Conservation (phyloP, 2,888 invertebrate genomes). For the Hypomecis punctinalis region DNA sequence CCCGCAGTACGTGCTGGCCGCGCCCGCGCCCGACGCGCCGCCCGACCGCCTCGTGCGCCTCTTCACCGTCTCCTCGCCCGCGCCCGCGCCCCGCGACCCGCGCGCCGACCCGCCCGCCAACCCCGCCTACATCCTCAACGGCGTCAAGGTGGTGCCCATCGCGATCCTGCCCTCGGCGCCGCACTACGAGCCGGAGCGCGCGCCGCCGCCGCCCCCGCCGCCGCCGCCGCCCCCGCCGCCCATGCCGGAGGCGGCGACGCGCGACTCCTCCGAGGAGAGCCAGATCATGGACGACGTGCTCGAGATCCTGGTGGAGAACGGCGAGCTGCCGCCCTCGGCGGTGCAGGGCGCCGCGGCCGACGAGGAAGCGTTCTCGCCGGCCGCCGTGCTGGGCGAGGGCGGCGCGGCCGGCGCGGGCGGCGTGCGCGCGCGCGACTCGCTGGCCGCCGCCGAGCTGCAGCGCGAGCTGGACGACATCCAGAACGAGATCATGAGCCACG, state of each 20-base stretch:
- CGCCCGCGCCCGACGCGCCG: conserved; percentile 57
- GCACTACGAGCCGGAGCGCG: conserved; percentile 73
- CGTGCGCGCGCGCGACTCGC: conserved; percentile 63
- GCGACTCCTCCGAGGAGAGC: conserved; percentile 80
- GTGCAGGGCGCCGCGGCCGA: conserved; percentile 83
- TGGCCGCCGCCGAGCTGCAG: conserved; percentile 75
- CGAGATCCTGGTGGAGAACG: conserved; percentile 96
- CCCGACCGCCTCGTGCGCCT: conserved; percentile 64
- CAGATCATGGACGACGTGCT: conserved; percentile 96
- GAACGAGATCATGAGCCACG: conserved; percentile 76
- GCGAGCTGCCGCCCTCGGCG: conserved; percentile 95
- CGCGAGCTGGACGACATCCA: conserved; percentile 76
- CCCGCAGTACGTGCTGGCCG: conserved; percentile 75
- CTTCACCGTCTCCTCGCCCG: conserved; percentile 63
- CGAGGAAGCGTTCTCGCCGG: conserved; percentile 62
- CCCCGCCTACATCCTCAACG: conserved; percentile 87
- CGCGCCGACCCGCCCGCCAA: conserved; percentile 58
- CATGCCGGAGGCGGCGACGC: conserved; percentile 56
- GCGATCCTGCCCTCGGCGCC: conserved; percentile 77
- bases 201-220: conserved; percentile 63
- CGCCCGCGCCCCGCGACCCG: conserved; percentile 46
- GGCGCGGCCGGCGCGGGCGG: conserved; percentile 66
- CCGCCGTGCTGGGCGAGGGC: conserved; percentile 68
- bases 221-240: conserved; percentile 66
- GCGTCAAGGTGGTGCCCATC: conserved; percentile 83